phyloP scores from a whole-genome alignment of 2,888 invertebrate genomes.

The Drosophila sordidula region DNA sequence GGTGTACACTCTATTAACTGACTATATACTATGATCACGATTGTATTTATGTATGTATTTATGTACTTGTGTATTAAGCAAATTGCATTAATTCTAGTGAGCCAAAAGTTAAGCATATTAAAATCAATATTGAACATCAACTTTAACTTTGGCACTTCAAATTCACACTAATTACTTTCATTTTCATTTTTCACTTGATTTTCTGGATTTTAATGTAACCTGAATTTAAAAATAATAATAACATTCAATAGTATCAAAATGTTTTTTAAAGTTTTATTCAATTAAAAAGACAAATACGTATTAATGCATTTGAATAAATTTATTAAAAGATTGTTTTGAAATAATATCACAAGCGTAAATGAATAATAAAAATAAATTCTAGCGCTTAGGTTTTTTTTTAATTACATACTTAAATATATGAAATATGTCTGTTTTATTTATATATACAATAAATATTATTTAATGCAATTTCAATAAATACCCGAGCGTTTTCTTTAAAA shows the following conservation, averaged over 20 bases:
- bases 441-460: conserved; percentile 75
- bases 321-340: conserved; percentile 31
- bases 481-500: not conserved
- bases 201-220: conserved; percentile 1
- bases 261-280: conserved; percentile 37
- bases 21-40: conserved; percentile 70
- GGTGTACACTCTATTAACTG: conserved; percentile 59
- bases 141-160: conserved; percentile 37
- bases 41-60: conserved; percentile 75
- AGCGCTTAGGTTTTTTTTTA: conserved; percentile 34
- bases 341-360: conserved; percentile 37
- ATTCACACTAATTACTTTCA: conserved; percentile 20
- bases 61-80: conserved; percentile 64
- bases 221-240: not conserved
- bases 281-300: conserved; percentile 43
- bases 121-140: conserved; percentile 13
- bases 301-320: conserved; percentile 46
- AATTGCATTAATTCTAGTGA: conserved; percentile 67
- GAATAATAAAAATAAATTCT: conserved; percentile 22
- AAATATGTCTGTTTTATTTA: conserved; percentile 54
- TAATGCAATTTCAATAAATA: conserved; percentile 67
- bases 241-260: conserved; percentile 29
- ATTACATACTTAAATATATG: conserved; percentile 25
- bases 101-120: conserved; percentile 40
- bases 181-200: not conserved